These are phyloP conservation scores for Trichogramma dendrolimi DNA, from an alignment of 2,888 invertebrate genomes.

Conservation along the genomic window DNA sequence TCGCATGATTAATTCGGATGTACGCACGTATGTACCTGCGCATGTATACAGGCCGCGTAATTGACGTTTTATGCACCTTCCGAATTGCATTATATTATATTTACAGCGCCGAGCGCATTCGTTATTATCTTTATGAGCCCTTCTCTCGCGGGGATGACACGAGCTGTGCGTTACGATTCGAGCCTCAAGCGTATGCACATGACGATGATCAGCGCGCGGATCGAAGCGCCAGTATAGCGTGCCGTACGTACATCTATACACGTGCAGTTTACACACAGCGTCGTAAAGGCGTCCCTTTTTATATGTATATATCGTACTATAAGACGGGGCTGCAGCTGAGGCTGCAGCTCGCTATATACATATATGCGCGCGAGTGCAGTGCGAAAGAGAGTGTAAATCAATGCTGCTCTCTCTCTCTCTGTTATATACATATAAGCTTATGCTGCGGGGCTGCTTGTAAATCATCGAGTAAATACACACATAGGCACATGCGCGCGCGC, in stretches of 20 bases:
- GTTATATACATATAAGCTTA: no score
- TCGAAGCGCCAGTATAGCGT: no score
- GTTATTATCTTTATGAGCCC: no score
- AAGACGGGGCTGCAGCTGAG: no score
- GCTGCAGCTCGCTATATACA: no score
- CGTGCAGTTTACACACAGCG: constrained; percentile 20
- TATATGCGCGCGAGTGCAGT: no score
- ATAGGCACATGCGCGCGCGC: no score
- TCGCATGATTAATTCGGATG: constrained; percentile 15
- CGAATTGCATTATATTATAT: constrained; percentile 15
- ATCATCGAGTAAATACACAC: constrained; percentile 51
- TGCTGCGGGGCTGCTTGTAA: constrained; percentile 43
- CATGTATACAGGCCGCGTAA: constrained; percentile 1
- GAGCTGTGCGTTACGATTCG: not conserved
- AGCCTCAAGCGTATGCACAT: no score
- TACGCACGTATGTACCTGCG: not conserved
- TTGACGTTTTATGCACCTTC: constrained; percentile 28
- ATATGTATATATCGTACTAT: not conserved
- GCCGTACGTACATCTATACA: no score
- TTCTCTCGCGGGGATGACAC: constrained; percentile 32
- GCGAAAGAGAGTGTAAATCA: constrained; percentile 46
- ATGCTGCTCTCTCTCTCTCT: constrained; percentile 37
- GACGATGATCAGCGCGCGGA: no score
- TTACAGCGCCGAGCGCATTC: no score
- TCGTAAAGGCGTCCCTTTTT: constrained; percentile 36